These are phyloP conservation scores for Micrasema longulum DNA, from an alignment of 1,140 invertebrate genomes.

Conservation along the genomic window DNA sequence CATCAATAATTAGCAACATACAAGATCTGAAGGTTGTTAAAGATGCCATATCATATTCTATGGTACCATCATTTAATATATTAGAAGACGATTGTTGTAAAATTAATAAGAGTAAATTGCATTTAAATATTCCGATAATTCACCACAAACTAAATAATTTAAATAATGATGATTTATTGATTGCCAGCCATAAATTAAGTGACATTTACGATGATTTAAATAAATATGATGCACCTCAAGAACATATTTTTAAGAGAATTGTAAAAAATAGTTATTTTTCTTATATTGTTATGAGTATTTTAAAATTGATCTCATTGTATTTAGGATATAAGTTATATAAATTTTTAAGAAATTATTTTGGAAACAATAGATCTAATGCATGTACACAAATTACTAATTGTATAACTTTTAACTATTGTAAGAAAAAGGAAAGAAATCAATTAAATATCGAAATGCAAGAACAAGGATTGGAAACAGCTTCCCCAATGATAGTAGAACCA, in stretches of 20 bases:
- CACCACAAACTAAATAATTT: not conserved
- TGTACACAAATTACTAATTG: not conserved
- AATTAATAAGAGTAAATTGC: not conserved
- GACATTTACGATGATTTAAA: not conserved
- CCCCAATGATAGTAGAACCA: not conserved
- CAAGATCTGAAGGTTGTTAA: not conserved
- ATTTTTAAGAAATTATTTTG: not conserved
- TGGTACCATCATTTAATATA: not conserved
- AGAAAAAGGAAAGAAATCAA: not conserved
- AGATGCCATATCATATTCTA: conserved; percentile 2
- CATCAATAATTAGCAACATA: not conserved
- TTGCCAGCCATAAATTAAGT: conserved; percentile 1
- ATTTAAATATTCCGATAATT: not conserved
- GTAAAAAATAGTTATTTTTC: not conserved
- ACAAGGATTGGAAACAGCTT: not conserved
- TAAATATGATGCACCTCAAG: not conserved
- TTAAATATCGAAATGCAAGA: not conserved
- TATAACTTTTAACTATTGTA: not conserved
- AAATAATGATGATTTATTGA: not conserved
- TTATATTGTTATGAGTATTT: not conserved
- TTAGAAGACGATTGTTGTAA: not conserved
- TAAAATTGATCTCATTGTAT: not conserved
- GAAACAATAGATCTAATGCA: not conserved
- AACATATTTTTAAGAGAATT: not conserved
- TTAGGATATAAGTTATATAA: not conserved